Conservation (phyloP, 2,797 vertebrate species). For the Chelmon rostratus region DNA sequence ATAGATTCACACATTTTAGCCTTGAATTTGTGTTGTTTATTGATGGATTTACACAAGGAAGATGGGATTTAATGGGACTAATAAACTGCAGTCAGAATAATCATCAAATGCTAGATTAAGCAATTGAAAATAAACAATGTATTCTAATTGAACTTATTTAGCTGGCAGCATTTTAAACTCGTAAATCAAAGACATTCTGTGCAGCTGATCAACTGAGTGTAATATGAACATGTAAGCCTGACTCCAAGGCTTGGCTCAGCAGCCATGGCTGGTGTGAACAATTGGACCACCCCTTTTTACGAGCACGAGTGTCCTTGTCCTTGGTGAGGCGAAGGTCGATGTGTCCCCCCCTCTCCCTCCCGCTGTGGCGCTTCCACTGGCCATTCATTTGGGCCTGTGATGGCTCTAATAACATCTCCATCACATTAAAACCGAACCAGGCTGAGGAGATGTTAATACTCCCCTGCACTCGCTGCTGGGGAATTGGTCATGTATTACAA, state of each 20-base stretch:
- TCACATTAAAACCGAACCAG: conserved; percentile 79
- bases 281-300: conserved; percentile 79
- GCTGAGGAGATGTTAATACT: conserved; percentile 79
- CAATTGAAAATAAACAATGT: background rate
- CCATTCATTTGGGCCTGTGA: conserved; percentile 78
- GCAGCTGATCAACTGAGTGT: conserved; percentile 35
- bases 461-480: conserved; percentile 67
- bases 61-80: background rate
- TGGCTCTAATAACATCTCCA: conserved; percentile 84
- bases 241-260: conserved; percentile 63
- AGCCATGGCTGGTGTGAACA: conserved; percentile 68
- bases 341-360: conserved; percentile 61
- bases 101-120: conserved; percentile 11
- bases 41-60: conserved; percentile 7
- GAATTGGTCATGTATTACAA: conserved; percentile 83
- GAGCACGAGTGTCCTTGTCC: conserved; percentile 84
- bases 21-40: background rate
- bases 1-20: conserved; percentile 11
- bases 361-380: conserved; percentile 72
- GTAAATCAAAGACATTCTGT: background rate
- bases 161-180: background rate
- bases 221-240: conserved; percentile 46
- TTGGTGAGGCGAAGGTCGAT: conserved; percentile 80
- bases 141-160: background rate
- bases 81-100: background rate